These are phyloP conservation scores for Callaeas wilsoni DNA, from an alignment of 2,113 vertebrate genomes.

Conservation along the genomic window DNA sequence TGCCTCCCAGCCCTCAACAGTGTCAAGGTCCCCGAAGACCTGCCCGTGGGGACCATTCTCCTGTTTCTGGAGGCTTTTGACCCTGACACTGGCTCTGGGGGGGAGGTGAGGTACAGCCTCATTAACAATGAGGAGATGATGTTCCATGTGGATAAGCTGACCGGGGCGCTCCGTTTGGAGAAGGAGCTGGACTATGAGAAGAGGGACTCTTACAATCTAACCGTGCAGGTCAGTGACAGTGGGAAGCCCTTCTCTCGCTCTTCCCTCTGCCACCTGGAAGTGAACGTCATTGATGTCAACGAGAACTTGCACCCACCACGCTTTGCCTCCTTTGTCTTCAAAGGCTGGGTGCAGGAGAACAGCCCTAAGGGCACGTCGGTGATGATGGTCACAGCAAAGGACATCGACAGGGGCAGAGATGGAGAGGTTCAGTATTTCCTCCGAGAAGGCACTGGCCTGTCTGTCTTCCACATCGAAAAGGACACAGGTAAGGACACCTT, in stretches of 20 bases:
- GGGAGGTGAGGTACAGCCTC: constrained; percentile 84
- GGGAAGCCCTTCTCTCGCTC: constrained; percentile 84
- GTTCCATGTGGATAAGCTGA: constrained; percentile 81
- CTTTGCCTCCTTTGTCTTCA: constrained; percentile 86
- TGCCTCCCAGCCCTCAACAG: constrained; percentile 80
- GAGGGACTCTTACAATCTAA: constrained; percentile 84
- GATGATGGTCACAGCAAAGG: constrained; percentile 77
- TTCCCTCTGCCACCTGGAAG: constrained; percentile 86
- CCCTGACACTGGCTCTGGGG: constrained; percentile 80
- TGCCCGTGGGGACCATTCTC: constrained; percentile 82
- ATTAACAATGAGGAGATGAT: constrained; percentile 76
- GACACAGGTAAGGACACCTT: constrained; percentile 83
- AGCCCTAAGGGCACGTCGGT: constrained; percentile 80
- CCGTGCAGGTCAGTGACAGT: constrained; percentile 83
- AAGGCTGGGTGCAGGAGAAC: constrained; percentile 83
- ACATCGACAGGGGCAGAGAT: constrained; percentile 84
- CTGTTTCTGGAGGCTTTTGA: constrained; percentile 90
- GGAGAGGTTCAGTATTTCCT: constrained; percentile 88
- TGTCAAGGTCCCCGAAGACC: constrained; percentile 87
- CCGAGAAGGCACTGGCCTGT: constrained; percentile 85
- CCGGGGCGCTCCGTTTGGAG: constrained; percentile 84
- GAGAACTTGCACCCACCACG: constrained; percentile 88
- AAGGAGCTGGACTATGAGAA: constrained; percentile 91
- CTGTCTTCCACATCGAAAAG: constrained; percentile 83
- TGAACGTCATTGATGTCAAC: constrained; percentile 88